Base-by-base conservation (phyloP, 2,888 invertebrate genomes). In the Apoderus coryli region DNA sequence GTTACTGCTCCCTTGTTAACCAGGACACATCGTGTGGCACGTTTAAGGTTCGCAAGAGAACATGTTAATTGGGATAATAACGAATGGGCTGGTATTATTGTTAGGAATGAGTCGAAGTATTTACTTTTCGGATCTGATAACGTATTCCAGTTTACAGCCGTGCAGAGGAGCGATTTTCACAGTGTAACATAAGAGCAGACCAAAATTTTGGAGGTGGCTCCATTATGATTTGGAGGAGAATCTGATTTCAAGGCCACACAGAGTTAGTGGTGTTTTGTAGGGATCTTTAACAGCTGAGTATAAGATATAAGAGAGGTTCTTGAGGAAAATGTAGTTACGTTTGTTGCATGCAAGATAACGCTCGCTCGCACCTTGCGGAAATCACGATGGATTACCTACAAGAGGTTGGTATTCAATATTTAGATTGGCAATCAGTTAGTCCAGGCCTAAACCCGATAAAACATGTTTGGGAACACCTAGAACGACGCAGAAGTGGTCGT, bases 321-420 rank as follows among this genome's bases (percentile, higher is more conserved):
- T 7, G 26, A 26, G 15, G 14, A 14, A 26, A 10, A 27, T 27
- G 27, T 16, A 9, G 27, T 27, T 9, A 10, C 16, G 10, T 27
- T 14, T 27, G 27, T 14, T 16, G 10, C 16, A 26, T 31, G 25
- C 31, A 26, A 4, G 31, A 26, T 19, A 31, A 31, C 13, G 19
- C 24, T 25, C 25, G 31, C 14, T 26, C 25, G 10, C 26, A 25
- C 16, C 19, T 26, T 11, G 26, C 24, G n/a, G 10, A 26, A 31
- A 12, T 23, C 14, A 16, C 13, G 10, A 19, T 10, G 3, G 10
- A 25, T n/a, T 31, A 26, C 10, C 14, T 26, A 14, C 19, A 26
- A 16, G 16, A 22, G 10, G 19, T 12, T 10, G 23, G 23, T 26
- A 31, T 31, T 12, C 26, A 9, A 10, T 6, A 16, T 9, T 16